Evolutionary conservation across 2,888 invertebrate genomes (phyloP).

Genomic region (Eudemis profundana): DNA sequence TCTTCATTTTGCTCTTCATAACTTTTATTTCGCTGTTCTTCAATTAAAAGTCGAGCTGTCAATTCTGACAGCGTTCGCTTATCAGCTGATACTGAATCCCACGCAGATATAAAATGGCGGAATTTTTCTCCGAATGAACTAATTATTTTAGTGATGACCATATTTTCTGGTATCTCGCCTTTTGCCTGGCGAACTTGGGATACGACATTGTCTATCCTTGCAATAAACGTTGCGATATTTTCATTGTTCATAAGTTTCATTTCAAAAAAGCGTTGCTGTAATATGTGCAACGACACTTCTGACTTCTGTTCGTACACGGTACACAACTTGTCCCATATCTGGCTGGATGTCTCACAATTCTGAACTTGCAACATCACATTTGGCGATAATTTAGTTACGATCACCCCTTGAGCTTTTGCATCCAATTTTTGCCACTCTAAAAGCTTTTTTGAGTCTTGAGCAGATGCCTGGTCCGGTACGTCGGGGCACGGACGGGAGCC

Average conservation of each 20-base stretch:
- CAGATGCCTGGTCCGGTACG: background rate
- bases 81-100: constrained; percentile 11
- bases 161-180: constrained; percentile 4
- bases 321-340: constrained; percentile 4
- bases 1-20: constrained; percentile 22
- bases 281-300: background rate
- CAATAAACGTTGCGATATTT: constrained; percentile 1
- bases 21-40: constrained; percentile 30
- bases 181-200: background rate
- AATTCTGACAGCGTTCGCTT: constrained; percentile 19
- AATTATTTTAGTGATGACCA: constrained; percentile 1
- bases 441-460: background rate
- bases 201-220: background rate
- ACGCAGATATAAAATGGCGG: constrained; percentile 32
- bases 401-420: constrained; percentile 2
- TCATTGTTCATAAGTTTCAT: background rate
- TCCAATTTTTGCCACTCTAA: background rate
- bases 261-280: background rate
- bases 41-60: constrained; percentile 25
- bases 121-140: constrained; percentile 19
- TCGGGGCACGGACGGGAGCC: background rate
- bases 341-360: background rate
- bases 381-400: constrained; percentile 1
- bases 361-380: constrained; percentile 2
- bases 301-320: constrained; percentile 1